phyloP scores from a whole-genome alignment of 1,140 invertebrate genomes.

The Euura saliciscinereae region DNA sequence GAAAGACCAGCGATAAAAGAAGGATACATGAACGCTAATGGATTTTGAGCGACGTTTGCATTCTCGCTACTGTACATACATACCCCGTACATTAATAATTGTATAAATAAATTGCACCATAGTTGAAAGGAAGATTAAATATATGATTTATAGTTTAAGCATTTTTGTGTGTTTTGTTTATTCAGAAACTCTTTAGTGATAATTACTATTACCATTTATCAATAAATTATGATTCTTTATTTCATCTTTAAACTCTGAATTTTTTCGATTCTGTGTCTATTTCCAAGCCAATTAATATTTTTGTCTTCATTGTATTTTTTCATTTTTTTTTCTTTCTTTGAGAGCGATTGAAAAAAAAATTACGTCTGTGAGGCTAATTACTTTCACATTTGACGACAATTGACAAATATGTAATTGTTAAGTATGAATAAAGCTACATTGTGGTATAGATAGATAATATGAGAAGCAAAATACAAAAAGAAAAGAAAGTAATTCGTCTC shows the following conservation, averaged over 20 bases:
- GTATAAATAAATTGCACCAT: too few relatives aligned
- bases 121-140: too few relatives aligned
- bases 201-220: background rate
- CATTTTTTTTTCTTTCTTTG: background rate
- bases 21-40: conserved; percentile 26
- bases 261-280: background rate
- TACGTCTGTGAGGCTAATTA: background rate
- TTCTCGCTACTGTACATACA: too few relatives aligned
- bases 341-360: background rate
- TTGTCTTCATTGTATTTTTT: background rate
- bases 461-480: background rate
- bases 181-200: background rate
- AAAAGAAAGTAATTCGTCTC: background rate
- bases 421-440: background rate
- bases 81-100: too few relatives aligned
- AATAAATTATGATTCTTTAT: background rate
- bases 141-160: background rate
- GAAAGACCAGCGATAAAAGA: conserved; percentile 41
- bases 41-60: too few relatives aligned
- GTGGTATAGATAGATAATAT: background rate
- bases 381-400: background rate
- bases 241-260: conserved; percentile 1
- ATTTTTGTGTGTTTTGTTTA: background rate
- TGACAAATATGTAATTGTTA: background rate
- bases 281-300: background rate